These are phyloP conservation scores for Anthopleura sola DNA, from an alignment of 64 coral and sea anemone genomes.

Conservation along the genomic window DNA sequence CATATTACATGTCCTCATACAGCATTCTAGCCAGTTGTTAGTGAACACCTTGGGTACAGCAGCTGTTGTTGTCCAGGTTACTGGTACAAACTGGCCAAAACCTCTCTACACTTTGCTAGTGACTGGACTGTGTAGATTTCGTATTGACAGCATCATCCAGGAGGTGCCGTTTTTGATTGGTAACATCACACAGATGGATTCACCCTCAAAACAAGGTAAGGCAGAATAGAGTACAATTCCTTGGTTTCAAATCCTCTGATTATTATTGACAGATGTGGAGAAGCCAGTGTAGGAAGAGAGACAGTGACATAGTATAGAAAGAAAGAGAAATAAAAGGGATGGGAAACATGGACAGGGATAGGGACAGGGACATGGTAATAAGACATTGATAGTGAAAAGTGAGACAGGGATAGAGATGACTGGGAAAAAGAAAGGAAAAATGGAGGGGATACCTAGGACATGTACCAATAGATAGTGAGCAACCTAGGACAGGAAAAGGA, in stretches of 20 bases:
- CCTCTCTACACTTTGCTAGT: conserved; percentile 83
- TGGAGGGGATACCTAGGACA: too few relatives aligned
- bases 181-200: conserved; percentile 65
- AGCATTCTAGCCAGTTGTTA: conserved; percentile 30
- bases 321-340: too few relatives aligned
- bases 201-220: conserved; percentile 56
- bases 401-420: too few relatives aligned
- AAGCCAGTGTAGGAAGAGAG: neutral
- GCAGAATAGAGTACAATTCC: neutral
- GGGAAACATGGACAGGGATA: too few relatives aligned
- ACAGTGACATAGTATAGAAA: too few relatives aligned
- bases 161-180: conserved; percentile 75
- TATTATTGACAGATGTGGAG: neutral
- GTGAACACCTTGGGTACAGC: conserved; percentile 69
- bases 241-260: neutral
- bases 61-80: conserved; percentile 82
- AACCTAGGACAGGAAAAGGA: too few relatives aligned
- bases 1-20: neutral
- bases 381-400: too few relatives aligned
- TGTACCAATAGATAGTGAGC: too few relatives aligned
- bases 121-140: conserved; percentile 76
- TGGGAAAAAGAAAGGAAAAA: too few relatives aligned
- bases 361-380: too few relatives aligned
- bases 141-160: conserved; percentile 76
- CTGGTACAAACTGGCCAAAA: conserved; percentile 93